A percentile compares a stretch with the other conserved stretches of the same genome.
These are phyloP conservation scores for Polydrusus tereticollis DNA, from an alignment of 2,888 invertebrate genomes.

Conservation along the genomic window DNA sequence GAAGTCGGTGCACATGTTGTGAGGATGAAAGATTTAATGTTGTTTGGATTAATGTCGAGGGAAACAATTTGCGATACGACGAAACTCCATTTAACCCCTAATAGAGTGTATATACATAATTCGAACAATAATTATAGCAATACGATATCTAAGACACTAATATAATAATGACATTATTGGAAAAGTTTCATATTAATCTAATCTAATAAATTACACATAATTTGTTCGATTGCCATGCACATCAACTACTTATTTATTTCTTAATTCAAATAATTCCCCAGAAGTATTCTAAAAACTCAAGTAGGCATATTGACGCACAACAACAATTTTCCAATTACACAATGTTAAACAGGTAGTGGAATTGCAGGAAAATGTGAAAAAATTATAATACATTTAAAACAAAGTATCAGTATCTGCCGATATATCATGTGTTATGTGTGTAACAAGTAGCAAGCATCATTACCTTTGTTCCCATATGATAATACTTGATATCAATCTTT, in stretches of 20 bases:
- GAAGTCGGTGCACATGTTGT: conserved; percentile 11
- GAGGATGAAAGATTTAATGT: conserved; percentile 7
- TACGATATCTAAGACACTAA: no score
- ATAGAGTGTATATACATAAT: no score
- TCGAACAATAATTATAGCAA: no score
- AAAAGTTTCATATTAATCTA: not conserved
- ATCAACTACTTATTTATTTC: conserved; percentile 6
- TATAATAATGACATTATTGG: not conserved
- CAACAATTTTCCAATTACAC: not conserved
- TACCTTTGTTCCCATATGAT: not conserved
- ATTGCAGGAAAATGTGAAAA: not conserved
- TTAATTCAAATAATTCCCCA: conserved; percentile 5
- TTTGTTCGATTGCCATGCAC: not conserved
- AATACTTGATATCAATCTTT: not conserved
- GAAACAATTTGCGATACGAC: not conserved
- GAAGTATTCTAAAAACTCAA: not conserved
- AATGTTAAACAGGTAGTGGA: not conserved
- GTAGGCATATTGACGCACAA: not conserved
- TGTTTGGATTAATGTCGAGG: not conserved
- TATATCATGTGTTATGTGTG: not conserved
- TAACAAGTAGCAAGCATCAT: not conserved
- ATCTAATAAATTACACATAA: not conserved
- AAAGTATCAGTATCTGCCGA: not conserved
- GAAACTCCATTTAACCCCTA: not conserved
- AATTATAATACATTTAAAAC: not conserved